A percentile compares a stretch with the other conserved stretches of the same genome.
phyloP scores from a whole-genome alignment of 2,797 vertebrate genomes.

The Helicolenus hilgendorfi region DNA sequence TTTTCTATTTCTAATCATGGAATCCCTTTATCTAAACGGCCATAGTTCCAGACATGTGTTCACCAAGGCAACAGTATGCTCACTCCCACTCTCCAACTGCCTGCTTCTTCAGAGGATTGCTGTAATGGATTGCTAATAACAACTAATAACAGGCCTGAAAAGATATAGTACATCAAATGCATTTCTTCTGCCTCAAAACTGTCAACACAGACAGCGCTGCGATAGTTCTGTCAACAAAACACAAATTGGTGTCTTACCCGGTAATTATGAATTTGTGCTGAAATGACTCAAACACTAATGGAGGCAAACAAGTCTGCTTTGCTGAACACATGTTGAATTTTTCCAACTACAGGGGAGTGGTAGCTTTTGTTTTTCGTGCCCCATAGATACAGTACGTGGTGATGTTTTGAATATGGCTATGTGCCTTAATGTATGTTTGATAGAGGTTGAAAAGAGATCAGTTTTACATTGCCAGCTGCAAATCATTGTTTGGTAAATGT shows the following conservation, averaged over 20 bases:
- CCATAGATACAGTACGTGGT: slow-evolving; percentile 73
- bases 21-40: slow-evolving; percentile 84
- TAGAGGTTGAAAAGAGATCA: slow-evolving; percentile 61
- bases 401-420: slow-evolving; percentile 87
- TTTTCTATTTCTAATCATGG: slow-evolving; percentile 77
- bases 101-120: slow-evolving; percentile 30
- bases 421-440: slow-evolving; percentile 91
- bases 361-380: slow-evolving; percentile 63
- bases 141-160: slow-evolving; percentile 52
- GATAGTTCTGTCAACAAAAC: slow-evolving; percentile 30
- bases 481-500: slow-evolving; percentile 51
- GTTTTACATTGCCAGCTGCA: slow-evolving; percentile 51
- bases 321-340: slow-evolving; percentile 64
- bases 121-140: slow-evolving; percentile 56
- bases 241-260: slow-evolving; percentile 30
- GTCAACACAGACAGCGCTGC: slow-evolving; percentile 23
- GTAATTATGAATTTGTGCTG: slow-evolving; percentile 40
- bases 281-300: background rate
- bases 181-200: slow-evolving; percentile 52
- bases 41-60: slow-evolving; percentile 78
- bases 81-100: slow-evolving; percentile 56
- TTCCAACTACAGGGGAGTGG: slow-evolving; percentile 46
- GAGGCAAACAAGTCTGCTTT: slow-evolving; percentile 52
- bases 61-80: slow-evolving; percentile 63
- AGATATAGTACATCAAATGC: slow-evolving; percentile 30